Base-by-base conservation (phyloP, 2,113 vertebrate species). In the Leucosticte australis region DNA sequence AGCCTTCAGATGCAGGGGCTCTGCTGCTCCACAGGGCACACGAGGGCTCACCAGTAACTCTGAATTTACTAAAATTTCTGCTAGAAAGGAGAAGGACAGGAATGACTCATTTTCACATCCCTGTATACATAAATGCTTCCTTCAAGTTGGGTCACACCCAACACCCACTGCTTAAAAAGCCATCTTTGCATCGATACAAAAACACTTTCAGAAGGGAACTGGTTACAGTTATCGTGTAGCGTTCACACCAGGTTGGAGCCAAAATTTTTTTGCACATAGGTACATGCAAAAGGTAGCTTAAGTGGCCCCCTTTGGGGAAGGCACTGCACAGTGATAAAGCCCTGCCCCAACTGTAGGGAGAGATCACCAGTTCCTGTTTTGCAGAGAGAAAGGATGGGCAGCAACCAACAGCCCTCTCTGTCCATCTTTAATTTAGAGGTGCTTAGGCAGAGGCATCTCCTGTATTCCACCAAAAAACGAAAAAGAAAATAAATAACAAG, bases 201-300 rank as follows among this genome's bases (percentile, higher is more conserved):
- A 77, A 21, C 33, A 6, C 74, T 70, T 82, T 67, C 75, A 78
- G 47, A 76, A 67, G 21, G 24, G 53, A 60, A 71, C 14, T 39
- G 39, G 23, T 77, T 83, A 30, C 23, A 50, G 1, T 69, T 62
- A 46, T 6, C 0, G 0, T 9, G 41, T 49, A 2, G 10, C 27
- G 50, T 35, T 77, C 5, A 1, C 39, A 39, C 26, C 50, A 28
- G 55, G 28, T n/a, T 56, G 49, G 47, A 67, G 35, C 9, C 13
- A 21, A 92, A 47, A 2, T 8, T 3, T 21, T 47, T 62, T 16
- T 63, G 50, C n/a, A 27, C 12, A 21, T 2, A n/a, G 24, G 55
- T 39, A 55, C 35, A 59, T 18, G 23, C 16, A 46, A 85, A 87
- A 78, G 1, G 6, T 30, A 75, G 35, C 28, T 50, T 46, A 74